Base-by-base conservation (phyloP, 2,797 vertebrate genomes). In the Alcedo atthis region DNA sequence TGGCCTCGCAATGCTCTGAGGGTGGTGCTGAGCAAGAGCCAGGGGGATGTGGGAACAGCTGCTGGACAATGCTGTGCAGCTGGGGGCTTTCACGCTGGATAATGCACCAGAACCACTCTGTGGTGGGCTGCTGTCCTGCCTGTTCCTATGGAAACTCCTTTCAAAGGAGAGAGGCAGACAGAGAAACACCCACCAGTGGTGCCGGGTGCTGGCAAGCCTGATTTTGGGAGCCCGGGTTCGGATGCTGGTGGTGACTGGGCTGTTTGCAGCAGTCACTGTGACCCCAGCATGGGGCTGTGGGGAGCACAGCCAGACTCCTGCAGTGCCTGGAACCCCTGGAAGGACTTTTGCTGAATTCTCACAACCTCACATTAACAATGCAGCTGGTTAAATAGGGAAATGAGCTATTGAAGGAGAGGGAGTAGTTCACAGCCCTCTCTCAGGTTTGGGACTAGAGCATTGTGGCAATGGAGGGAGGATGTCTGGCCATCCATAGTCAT, bases 61-160 rank as follows among this genome's bases (percentile, higher is more conserved):
- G 95, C 59, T 1, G 42, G 84, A 64, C 96, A 88, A 53, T 68
- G 67, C 40, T 6, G 28, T 25, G 58, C 94, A 95, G 95, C 95
- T 96, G 95, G 25, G 85, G 6, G 71, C 71, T 91, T 81, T 95
- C 95, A 94, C 40, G 33, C 83, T 74, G 95, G 30, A 57, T 95
- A 96, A 95, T 91, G 77, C 89, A 88, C 80, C 95, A 96, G 91
- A 96, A 95, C 87, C 70, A 10, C 22, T 1, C 57, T 81, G 87
- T 77, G 78, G 25, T 2, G 76, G 66, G 74, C 77, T 63, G 89
- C 89, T 71, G 85, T 46, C 77, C 54, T 73, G 91, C 21, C 89
- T 8, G 96, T 85, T 92, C 64, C 95, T 88, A 76, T 90, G 89
- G 87, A 93, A 92, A 90, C 89, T 17, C 58, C 45, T 87, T 74